Evolutionary conservation across 2,888 invertebrate species (phyloP).

Genomic region (Microctonus brassicae): DNA sequence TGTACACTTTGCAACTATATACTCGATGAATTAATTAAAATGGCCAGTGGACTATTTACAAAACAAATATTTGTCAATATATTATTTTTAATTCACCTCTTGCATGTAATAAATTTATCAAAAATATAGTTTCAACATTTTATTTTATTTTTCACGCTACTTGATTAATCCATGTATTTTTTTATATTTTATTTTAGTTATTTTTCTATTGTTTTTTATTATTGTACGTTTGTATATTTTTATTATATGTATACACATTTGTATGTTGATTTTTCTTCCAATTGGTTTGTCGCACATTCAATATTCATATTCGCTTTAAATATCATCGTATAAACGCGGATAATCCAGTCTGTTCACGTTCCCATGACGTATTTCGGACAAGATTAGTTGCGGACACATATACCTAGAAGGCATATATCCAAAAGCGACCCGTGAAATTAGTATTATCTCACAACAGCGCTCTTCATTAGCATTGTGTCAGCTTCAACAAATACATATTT

Average conservation of each 20-base stretch:
- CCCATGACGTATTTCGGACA: constrained; percentile 34
- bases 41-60: neutral
- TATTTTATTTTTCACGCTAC: too few species aligned
- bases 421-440: constrained; percentile 30
- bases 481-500: neutral
- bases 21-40: neutral
- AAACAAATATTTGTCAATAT: neutral
- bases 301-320: constrained; percentile 29
- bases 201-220: constrained; percentile 3
- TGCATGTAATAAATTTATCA: neutral
- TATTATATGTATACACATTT: neutral
- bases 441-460: constrained; percentile 27
- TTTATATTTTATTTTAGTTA: neutral
- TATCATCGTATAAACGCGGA: constrained; percentile 35
- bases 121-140: too few species aligned
- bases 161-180: neutral
- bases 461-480: neutral
- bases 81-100: neutral
- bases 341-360: constrained; percentile 49
- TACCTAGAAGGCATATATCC: constrained; percentile 20
- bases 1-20: too few species aligned
- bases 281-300: constrained; percentile 20
- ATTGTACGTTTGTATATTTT: too few species aligned
- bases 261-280: constrained; percentile 1
- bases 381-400: constrained; percentile 32